A percentile compares a stretch with the other conserved stretches of the same genome.
Conservation (phyloP, 37 sponge, comb jelly and placozoan genomes). For the Aplysina aerophoba region DNA sequence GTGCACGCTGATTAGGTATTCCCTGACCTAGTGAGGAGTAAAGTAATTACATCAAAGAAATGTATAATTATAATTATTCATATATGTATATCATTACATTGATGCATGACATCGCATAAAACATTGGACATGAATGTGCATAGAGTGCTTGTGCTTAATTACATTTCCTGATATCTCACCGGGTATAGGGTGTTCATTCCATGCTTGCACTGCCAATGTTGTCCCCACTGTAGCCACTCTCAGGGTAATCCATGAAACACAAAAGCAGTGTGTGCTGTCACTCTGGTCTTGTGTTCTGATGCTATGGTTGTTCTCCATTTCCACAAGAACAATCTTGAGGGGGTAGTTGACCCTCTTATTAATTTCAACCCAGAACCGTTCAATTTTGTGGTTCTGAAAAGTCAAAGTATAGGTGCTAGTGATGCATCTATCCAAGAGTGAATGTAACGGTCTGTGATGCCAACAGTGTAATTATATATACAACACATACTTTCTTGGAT, state of each 20-base stretch:
- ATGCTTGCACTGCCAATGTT: slow-evolving; percentile 37
- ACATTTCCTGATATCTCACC: neutral
- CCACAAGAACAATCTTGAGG: slow-evolving; percentile 20
- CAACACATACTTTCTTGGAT: slow-evolving; percentile 42
- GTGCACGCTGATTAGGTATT: neutral
- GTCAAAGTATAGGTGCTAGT: neutral
- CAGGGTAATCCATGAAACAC: slow-evolving; percentile 56
- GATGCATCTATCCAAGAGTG: too few species aligned
- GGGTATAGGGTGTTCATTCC: slow-evolving; percentile 71
- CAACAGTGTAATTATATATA: neutral
- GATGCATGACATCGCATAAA: neutral
- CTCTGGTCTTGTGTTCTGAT: slow-evolving; percentile 27
- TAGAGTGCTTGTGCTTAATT: too few species aligned
- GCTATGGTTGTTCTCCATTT: slow-evolving; percentile 2
- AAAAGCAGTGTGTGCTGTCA: slow-evolving; percentile 38
- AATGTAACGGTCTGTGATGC: too few species aligned
- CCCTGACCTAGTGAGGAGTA: neutral
- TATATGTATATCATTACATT: neutral
- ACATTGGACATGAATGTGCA: too few species aligned
- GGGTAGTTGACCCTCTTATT: slow-evolving; percentile 33
- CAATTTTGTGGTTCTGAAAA: slow-evolving; percentile 41
- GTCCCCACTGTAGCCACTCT: slow-evolving; percentile 42
- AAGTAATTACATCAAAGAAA: neutral
- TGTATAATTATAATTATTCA: neutral
- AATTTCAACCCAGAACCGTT: slow-evolving; percentile 18